Percentiles rank a stretch among this genome's conserved stretches.
Conservation (phyloP, 2,797 vertebrate genomes). For the Acipenser oxyrinchus region DNA sequence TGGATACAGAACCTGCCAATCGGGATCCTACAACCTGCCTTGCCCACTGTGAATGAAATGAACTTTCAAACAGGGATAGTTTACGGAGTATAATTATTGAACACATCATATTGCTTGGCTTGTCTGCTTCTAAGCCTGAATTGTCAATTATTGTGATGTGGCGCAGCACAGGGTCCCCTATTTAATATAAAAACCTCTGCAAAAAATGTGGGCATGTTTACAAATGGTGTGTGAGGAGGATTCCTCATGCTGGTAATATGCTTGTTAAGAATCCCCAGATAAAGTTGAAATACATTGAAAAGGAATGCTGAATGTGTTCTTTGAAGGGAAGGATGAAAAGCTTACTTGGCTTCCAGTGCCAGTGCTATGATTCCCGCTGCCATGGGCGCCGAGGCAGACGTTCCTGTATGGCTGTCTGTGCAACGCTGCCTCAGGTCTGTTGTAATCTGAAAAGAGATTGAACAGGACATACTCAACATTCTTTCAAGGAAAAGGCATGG, state of each 20-base stretch:
- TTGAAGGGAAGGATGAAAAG: constrained; percentile 25
- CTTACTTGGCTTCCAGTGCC: constrained; percentile 92
- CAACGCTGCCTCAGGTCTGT: constrained; percentile 75
- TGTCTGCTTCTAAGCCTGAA: no score
- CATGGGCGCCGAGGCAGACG: constrained; percentile 81
- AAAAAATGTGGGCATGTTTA: not conserved
- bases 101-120: no score
- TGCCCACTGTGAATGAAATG: no score
- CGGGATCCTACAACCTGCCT: no score
- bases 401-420: constrained; percentile 67
- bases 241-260: not conserved
- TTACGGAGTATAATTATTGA: no score
- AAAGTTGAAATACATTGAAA: not conserved
- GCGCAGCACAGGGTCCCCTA: not conserved
- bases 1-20: no score
- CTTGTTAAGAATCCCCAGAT: not conserved
- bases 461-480: not conserved
- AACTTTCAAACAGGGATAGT: no score
- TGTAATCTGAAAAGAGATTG: constrained; percentile 65
- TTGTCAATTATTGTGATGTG: no score
- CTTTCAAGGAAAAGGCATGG: constrained; percentile 35
- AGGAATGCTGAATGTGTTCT: not conserved
- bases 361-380: constrained; percentile 91
- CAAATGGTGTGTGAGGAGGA: not conserved
- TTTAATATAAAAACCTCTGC: not conserved